Evolutionary conservation across 2,888 invertebrate species (phyloP).

Genomic region (Hanleya hanleyi): DNA sequence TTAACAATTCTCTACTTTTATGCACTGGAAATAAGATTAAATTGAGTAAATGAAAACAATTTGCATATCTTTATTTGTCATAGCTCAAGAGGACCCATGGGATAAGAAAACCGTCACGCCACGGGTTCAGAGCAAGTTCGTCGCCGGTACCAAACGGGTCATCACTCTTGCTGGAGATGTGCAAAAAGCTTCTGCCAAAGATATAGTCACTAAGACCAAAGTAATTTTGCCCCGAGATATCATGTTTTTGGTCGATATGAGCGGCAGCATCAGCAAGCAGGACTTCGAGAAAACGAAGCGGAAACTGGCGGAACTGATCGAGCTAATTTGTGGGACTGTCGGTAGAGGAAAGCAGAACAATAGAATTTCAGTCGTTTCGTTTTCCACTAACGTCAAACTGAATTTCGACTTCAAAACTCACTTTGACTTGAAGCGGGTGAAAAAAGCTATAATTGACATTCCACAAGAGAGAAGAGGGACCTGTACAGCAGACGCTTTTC

Average conservation of each 20-base stretch:
- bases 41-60: too few relatives aligned
- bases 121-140: background rate
- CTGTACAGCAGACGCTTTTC: background rate
- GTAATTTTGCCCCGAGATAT: background rate
- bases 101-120: background rate
- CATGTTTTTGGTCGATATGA: background rate
- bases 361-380: background rate
- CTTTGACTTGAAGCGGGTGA: background rate
- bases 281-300: background rate
- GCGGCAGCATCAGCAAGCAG: background rate
- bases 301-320: background rate
- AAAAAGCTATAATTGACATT: background rate
- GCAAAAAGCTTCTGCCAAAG: too few relatives aligned
- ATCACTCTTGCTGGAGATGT: background rate
- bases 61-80: background rate
- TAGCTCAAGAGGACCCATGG: background rate
- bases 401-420: constrained; percentile 1
- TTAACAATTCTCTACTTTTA: too few relatives aligned
- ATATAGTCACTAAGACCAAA: background rate
- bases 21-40: too few relatives aligned
- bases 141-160: background rate
- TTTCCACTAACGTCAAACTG: background rate
- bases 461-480: background rate
- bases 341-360: background rate
- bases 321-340: background rate